Evolutionary conservation across 2,797 vertebrate species (phyloP).

Genomic region (Clarias laeviceps): DNA sequence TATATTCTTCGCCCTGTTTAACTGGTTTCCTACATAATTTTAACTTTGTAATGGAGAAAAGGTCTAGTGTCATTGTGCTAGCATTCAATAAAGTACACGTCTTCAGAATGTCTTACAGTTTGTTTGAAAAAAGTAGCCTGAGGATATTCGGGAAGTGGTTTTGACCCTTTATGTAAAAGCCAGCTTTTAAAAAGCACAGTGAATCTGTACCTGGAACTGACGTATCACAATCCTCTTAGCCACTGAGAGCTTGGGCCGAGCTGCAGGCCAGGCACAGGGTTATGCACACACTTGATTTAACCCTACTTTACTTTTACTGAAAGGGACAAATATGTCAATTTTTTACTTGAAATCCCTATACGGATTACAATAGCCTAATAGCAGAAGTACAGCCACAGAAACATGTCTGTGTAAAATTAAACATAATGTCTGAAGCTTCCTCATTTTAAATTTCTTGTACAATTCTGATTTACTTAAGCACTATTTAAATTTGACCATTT

Average conservation of each 20-base stretch:
- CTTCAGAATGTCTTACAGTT: not conserved
- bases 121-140: not conserved
- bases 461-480: not conserved
- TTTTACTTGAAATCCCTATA: not conserved
- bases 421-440: not conserved
- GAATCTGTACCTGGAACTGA: slow-evolving; percentile 60
- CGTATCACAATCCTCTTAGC: slow-evolving; percentile 73
- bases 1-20: no score
- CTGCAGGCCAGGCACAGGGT: not conserved
- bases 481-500: slow-evolving; percentile 12
- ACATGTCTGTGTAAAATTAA: not conserved
- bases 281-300: not conserved
- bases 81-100: not conserved
- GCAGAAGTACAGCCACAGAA: slow-evolving; percentile 33
- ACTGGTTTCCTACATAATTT: not conserved
- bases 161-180: slow-evolving; percentile 3
- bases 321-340: not conserved
- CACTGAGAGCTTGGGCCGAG: slow-evolving; percentile 12
- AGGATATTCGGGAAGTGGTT: not conserved
- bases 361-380: not conserved
- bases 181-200: slow-evolving; percentile 57
- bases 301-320: not conserved
- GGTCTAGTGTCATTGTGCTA: not conserved
- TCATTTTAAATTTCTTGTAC: not conserved
- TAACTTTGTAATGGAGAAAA: not conserved